Evolutionary conservation across 2,888 invertebrate species (phyloP).

Genomic region (Lycaena phlaeas): DNA sequence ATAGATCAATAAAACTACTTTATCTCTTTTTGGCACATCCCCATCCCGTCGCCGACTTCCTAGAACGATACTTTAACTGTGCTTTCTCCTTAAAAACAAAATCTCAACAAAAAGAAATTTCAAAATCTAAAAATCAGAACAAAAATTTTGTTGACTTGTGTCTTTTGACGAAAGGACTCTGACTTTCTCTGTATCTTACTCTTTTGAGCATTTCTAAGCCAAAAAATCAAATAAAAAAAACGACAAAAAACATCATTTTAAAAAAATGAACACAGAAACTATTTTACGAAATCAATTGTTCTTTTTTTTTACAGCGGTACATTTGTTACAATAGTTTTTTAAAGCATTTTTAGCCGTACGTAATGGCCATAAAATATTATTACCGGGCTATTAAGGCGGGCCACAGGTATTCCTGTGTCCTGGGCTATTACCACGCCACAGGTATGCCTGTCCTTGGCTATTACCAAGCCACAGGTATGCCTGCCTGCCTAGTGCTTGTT

Average conservation of each 20-base stretch:
- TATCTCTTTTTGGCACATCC: slow-evolving; percentile 75
- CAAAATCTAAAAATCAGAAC: too few species aligned
- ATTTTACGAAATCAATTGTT: slow-evolving; percentile 21
- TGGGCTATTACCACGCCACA: too few species aligned
- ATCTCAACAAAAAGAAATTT: slow-evolving; percentile 16
- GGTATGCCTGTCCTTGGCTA: too few species aligned
- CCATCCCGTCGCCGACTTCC: slow-evolving; percentile 66
- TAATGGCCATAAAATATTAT: slow-evolving; percentile 68
- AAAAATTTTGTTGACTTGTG: too few species aligned
- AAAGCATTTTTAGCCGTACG: slow-evolving; percentile 58
- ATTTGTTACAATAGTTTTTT: slow-evolving; percentile 54
- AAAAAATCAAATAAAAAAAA: too few species aligned
- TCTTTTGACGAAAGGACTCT: too few species aligned
- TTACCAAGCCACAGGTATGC: too few species aligned
- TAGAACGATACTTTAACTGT: slow-evolving; percentile 56
- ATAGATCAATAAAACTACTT: slow-evolving; percentile 76
- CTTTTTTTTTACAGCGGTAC: slow-evolving; percentile 36
- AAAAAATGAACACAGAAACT: slow-evolving; percentile 31
- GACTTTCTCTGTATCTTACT: too few species aligned
- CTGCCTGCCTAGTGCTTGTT: too few species aligned
- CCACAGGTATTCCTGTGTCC: slow-evolving; percentile 60
- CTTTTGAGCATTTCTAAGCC: too few species aligned
- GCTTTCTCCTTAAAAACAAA: slow-evolving; percentile 43
- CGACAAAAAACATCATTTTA: slow-evolving; percentile 15
- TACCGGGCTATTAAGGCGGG: slow-evolving; percentile 55